phyloP scores from a whole-genome alignment of 2,888 invertebrate genomes.

The Gryllus longicercus region DNA sequence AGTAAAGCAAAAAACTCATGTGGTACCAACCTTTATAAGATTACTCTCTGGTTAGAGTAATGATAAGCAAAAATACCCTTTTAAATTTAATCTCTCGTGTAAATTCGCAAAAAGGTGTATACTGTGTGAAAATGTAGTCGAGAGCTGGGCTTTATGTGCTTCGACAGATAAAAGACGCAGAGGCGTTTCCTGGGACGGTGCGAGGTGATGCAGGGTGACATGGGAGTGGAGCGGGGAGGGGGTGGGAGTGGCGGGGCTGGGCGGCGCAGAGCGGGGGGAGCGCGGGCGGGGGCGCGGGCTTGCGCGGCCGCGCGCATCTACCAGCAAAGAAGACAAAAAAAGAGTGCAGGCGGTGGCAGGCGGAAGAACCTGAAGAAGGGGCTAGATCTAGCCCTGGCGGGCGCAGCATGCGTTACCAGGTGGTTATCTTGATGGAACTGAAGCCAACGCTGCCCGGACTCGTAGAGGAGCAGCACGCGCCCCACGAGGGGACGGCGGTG shows the following conservation, averaged over 20 bases:
- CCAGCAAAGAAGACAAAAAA: not conserved
- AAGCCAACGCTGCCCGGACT: not conserved
- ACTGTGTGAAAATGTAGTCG: too few species aligned
- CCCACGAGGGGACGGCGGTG: not conserved
- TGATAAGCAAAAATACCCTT: too few species aligned
- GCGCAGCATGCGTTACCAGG: slow-evolving; percentile 17
- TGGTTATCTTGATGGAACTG: slow-evolving; percentile 11
- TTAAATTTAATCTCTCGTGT: too few species aligned
- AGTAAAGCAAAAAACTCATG: too few species aligned
- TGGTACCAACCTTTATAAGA: too few species aligned
- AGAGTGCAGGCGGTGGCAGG: not conserved
- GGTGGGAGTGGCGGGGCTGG: not conserved
- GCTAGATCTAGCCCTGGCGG: slow-evolving; percentile 3
- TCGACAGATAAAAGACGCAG: too few species aligned
- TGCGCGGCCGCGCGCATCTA: not conserved
- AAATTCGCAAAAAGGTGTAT: too few species aligned
- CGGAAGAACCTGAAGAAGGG: not conserved
- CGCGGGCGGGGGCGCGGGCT: not conserved
- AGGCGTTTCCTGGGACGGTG: too few species aligned
- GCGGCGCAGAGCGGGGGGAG: not conserved
- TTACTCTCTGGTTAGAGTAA: too few species aligned
- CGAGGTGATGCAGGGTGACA: not conserved
- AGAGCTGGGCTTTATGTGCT: too few species aligned
- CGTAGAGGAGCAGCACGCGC: not conserved
- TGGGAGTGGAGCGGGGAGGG: not conserved